Percentiles rank a stretch among this genome's conserved stretches.
Conservation (phyloP, 2,113 vertebrate genomes). For the Mugil cephalus region DNA sequence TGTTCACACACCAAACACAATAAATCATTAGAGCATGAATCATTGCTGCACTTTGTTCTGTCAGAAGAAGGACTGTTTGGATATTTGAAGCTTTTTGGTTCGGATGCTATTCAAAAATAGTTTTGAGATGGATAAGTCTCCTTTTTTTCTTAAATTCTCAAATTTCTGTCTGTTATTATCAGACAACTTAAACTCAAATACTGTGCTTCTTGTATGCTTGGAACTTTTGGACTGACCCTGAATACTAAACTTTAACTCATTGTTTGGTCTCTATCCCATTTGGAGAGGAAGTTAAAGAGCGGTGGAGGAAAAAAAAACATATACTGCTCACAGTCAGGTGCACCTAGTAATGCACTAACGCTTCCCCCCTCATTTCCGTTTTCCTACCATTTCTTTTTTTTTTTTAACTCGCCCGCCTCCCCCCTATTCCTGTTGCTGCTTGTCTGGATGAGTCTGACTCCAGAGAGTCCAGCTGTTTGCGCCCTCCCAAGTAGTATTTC, state of each 20-base stretch:
- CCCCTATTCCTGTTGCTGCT: constrained; percentile 69
- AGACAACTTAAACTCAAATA: too few species aligned
- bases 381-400: constrained; percentile 39
- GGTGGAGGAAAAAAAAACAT: constrained; percentile 15
- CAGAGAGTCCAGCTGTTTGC: constrained; percentile 80
- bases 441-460: constrained; percentile 79
- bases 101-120: background rate
- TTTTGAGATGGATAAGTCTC: background rate
- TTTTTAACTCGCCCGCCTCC: constrained; percentile 1
- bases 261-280: background rate
- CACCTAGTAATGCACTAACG: constrained; percentile 63
- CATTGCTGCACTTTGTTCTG: constrained; percentile 6
- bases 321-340: constrained; percentile 66
- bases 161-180: background rate
- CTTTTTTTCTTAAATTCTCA: background rate
- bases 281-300: constrained; percentile 5
- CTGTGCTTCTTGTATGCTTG: too few species aligned
- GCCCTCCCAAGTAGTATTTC: constrained; percentile 84
- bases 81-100: background rate
- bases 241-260: too few species aligned
- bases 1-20: constrained; percentile 4
- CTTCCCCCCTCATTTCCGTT: constrained; percentile 65
- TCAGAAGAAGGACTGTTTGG: background rate
- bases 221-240: too few species aligned
- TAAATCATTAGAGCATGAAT: background rate